These are phyloP conservation scores for Cryptomyrus ogoouensis DNA, from an alignment of 2,113 vertebrate species.

Conservation along the genomic window DNA sequence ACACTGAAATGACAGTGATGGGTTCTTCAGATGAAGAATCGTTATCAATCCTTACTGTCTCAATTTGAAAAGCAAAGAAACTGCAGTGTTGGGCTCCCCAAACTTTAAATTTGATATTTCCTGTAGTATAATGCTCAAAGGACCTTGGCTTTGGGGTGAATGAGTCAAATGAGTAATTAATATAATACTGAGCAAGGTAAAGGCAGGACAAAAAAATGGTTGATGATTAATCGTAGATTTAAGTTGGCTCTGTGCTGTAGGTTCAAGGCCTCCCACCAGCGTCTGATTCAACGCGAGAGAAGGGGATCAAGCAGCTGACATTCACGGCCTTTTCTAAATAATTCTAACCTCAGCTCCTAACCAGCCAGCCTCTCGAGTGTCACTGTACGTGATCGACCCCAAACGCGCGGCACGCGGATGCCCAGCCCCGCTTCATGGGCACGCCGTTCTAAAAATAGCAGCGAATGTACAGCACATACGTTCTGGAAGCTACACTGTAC, in stretches of 20 bases:
- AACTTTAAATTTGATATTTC: neutral
- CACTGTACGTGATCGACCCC: neutral
- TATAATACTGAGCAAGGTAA: neutral
- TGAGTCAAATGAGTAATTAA: neutral
- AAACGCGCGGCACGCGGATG: neutral
- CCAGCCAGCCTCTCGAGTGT: neutral
- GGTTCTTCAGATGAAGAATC: neutral
- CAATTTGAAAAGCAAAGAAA: neutral
- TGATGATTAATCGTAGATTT: neutral
- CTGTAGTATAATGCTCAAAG: neutral
- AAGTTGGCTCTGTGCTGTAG: neutral
- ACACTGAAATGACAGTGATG: neutral
- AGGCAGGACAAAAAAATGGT: neutral
- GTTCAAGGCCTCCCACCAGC: neutral
- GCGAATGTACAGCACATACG: neutral
- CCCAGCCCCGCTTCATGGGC: neutral
- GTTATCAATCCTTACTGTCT: neutral
- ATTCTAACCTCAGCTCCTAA: slow-evolving; percentile 8
- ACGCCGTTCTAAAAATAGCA: neutral
- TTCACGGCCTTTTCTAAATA: neutral
- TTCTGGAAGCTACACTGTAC: neutral
- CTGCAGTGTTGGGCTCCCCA: neutral
- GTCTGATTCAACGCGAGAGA: neutral
- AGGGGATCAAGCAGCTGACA: neutral
- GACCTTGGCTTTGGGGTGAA: neutral